phyloP scores from a whole-genome alignment of 2,113 vertebrate species.

The Equus quagga region DNA sequence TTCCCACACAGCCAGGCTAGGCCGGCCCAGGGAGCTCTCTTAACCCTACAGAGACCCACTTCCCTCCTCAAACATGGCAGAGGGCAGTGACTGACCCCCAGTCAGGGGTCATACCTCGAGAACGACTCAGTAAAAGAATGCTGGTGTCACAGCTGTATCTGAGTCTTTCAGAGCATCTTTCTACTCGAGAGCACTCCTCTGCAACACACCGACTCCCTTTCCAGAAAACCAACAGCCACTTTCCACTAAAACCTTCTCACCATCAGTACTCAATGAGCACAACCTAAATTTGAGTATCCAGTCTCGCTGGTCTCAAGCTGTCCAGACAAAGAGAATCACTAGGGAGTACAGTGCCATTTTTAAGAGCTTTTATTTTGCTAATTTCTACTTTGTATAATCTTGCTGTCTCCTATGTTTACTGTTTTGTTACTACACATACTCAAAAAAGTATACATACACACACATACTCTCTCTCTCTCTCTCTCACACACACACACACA shows the following conservation, averaged over 20 bases:
- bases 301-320: not conserved
- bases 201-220: too few relatives aligned
- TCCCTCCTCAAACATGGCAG: not conserved
- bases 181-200: not conserved
- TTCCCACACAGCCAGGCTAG: not conserved
- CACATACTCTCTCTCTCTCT: too few relatives aligned
- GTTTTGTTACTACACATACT: not conserved
- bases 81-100: not conserved
- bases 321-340: not conserved
- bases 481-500: fast-evolving
- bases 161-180: not conserved
- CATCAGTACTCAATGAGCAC: not conserved
- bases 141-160: not conserved
- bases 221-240: not conserved
- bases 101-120: not conserved
- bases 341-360: not conserved
- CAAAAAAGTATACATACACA: too few relatives aligned
- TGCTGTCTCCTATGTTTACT: not conserved
- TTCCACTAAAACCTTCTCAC: not conserved
- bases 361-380: not conserved
- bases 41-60: not conserved
- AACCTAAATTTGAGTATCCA: not conserved
- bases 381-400: not conserved
- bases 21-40: fast-evolving
- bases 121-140: too few relatives aligned